phyloP scores from a whole-genome alignment of 1,140 invertebrate genomes.

The Hirudo medicinalis region DNA sequence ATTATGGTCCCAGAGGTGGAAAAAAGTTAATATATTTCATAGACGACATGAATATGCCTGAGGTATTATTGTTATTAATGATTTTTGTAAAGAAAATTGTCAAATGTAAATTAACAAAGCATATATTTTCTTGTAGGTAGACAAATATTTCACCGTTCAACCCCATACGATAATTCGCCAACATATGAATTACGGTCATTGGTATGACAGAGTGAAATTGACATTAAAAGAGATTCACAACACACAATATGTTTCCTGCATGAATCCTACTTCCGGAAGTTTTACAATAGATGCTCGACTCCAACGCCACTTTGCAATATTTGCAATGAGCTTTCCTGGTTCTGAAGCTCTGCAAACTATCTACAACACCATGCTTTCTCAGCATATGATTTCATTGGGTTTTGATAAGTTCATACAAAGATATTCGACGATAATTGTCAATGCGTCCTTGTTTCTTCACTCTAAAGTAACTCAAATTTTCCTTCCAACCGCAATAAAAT shows the following conservation, averaged over 20 bases:
- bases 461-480: slow-evolving; percentile 70
- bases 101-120: too few species aligned
- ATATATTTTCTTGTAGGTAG: slow-evolving; percentile 48
- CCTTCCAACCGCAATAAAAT: slow-evolving; percentile 84
- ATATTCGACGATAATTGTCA: slow-evolving; percentile 56
- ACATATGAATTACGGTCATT: slow-evolving; percentile 86
- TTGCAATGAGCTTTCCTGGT: slow-evolving; percentile 81
- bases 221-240: slow-evolving; percentile 87
- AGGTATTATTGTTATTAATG: slow-evolving; percentile 48
- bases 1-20: slow-evolving; percentile 84
- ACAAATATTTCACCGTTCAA: slow-evolving; percentile 83
- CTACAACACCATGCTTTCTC: slow-evolving; percentile 61
- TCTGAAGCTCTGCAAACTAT: slow-evolving; percentile 69
- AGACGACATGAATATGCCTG: slow-evolving; percentile 96
- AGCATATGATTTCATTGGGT: slow-evolving; percentile 67
- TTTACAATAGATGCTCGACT: slow-evolving; percentile 88
- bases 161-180: slow-evolving; percentile 87
- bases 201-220: slow-evolving; percentile 74
- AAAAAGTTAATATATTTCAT: slow-evolving; percentile 88
- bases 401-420: slow-evolving; percentile 50
- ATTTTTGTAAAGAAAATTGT: too few species aligned
- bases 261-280: slow-evolving; percentile 92
- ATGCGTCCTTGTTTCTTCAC: slow-evolving; percentile 68
- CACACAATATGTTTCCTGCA: slow-evolving; percentile 87
- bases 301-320: slow-evolving; percentile 75